A percentile compares a stretch with the other conserved stretches of the same genome.
These are phyloP conservation scores for Pararge aegeria DNA, from an alignment of 1,140 invertebrate genomes.

Conservation along the genomic window DNA sequence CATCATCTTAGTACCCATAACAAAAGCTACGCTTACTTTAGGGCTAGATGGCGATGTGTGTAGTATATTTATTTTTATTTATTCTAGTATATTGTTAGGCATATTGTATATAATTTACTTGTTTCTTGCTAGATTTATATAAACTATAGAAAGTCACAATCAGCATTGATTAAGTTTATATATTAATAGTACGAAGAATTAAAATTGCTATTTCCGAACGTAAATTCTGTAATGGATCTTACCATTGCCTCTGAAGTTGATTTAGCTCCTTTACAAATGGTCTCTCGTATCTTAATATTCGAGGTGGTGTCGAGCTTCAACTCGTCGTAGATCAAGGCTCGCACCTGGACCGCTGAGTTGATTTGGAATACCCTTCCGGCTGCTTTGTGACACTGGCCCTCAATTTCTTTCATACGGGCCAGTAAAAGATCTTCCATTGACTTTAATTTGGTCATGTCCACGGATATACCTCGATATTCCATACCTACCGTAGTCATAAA, in stretches of 20 bases:
- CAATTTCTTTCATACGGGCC: slow-evolving; percentile 59
- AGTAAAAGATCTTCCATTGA: slow-evolving; percentile 65
- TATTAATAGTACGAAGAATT: no score
- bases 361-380: slow-evolving; percentile 78
- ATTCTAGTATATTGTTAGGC: no score
- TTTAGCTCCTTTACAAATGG: slow-evolving; percentile 69
- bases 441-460: slow-evolving; percentile 68
- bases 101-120: no score
- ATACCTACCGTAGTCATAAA: slow-evolving; percentile 41
- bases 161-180: no score
- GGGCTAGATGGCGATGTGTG: no score
- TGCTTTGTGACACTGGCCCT: slow-evolving; percentile 67
- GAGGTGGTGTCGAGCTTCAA: slow-evolving; percentile 76
- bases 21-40: no score
- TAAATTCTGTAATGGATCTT: no score
- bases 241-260: slow-evolving; percentile 81
- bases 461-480: slow-evolving; percentile 69
- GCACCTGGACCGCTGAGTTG: slow-evolving; percentile 77
- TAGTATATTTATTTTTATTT: no score
- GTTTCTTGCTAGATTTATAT: no score
- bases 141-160: no score
- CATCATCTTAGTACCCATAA: no score
- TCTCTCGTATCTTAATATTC: slow-evolving; percentile 70
- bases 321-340: slow-evolving; percentile 80
- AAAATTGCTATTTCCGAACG: no score